Conservation (phyloP, 2,113 vertebrate species). For the Megaptera novaeangliae region DNA sequence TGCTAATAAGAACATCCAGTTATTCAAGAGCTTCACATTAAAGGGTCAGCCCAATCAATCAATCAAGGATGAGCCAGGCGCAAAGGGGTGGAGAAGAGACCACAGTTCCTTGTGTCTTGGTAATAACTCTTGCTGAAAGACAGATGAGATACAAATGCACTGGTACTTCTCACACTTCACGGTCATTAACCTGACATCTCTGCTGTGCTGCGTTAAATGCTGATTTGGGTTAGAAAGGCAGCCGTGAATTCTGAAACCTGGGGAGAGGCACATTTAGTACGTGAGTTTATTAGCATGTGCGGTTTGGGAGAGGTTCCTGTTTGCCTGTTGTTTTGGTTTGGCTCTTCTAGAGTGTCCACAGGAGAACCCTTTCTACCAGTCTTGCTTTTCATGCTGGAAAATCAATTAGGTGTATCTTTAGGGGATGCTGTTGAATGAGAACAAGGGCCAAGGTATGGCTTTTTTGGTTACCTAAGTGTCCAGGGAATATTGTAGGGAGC, state of each 20-base stretch:
- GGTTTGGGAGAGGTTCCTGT: background rate
- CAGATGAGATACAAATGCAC: background rate
- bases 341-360: background rate
- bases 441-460: background rate
- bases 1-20: background rate
- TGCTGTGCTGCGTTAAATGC: background rate
- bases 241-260: background rate
- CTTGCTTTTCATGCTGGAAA: background rate
- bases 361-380: background rate
- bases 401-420: background rate
- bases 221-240: background rate
- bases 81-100: background rate
- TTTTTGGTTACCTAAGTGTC: background rate
- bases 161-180: background rate
- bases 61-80: background rate
- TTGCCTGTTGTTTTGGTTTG: background rate
- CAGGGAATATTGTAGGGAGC: background rate
- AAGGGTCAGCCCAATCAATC: background rate
- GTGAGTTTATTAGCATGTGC: background rate
- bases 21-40: background rate
- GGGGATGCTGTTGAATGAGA: background rate
- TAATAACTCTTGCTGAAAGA: background rate
- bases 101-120: background rate
- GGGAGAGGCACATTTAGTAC: background rate
- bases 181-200: background rate